A percentile compares a stretch with the other conserved stretches of the same genome.
phyloP scores from a whole-genome alignment of 2,113 vertebrate genomes.

The Octodon degus region DNA sequence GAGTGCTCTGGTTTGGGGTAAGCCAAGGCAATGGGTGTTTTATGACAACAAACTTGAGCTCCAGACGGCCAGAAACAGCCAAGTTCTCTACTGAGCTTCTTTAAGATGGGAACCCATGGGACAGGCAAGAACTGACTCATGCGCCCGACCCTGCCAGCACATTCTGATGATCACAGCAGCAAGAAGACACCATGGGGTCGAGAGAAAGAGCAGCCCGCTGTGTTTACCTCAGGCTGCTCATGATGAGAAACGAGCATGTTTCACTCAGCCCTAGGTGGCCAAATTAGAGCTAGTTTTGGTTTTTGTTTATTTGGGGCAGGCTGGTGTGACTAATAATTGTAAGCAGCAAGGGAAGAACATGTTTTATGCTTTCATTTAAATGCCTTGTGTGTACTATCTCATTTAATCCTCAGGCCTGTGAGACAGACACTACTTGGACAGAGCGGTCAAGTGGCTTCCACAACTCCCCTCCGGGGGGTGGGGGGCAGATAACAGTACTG shows the following conservation, averaged over 20 bases:
- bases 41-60: neutral
- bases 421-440: neutral
- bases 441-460: neutral
- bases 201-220: neutral
- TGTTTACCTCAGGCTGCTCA: neutral
- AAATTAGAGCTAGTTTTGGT: neutral
- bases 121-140: neutral
- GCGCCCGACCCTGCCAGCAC: neutral
- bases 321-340: neutral
- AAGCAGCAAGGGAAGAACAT: neutral
- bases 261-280: neutral
- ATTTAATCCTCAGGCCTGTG: neutral
- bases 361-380: neutral
- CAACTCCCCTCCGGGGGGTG: neutral
- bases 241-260: neutral
- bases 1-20: neutral
- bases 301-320: neutral
- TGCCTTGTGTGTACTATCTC: neutral
- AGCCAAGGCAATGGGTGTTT: neutral
- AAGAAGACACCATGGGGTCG: neutral
- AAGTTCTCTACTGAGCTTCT: neutral
- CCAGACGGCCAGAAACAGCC: neutral
- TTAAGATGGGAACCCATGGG: neutral
- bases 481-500: neutral
- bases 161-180: neutral